A percentile compares a stretch with the other conserved stretches of the same genome.
Conservation (phyloP, 2,797 vertebrate genomes). For the Dendrocincla fuliginosa region DNA sequence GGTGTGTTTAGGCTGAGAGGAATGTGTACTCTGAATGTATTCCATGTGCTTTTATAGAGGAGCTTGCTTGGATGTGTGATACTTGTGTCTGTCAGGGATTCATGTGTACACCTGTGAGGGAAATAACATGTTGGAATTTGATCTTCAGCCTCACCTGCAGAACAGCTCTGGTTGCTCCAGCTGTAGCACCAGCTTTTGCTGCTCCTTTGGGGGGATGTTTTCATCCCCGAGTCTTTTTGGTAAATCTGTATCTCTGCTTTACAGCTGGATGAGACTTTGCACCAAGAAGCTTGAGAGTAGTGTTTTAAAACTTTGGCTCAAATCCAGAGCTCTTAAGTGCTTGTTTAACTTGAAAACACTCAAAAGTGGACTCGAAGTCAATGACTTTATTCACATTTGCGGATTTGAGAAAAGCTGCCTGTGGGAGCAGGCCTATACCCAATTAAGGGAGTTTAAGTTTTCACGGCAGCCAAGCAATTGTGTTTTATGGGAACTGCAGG, state of each 20-base stretch:
- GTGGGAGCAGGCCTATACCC: not conserved
- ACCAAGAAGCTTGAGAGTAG: not conserved
- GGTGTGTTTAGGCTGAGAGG: not conserved
- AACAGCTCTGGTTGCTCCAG: not conserved
- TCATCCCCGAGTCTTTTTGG: not conserved
- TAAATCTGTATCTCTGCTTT: not conserved
- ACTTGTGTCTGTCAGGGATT: not conserved
- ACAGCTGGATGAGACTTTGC: not conserved
- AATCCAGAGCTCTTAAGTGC: not conserved
- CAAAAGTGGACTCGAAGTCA: not conserved
- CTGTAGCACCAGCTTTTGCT: not conserved
- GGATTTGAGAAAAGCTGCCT: not conserved
- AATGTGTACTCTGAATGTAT: not conserved
- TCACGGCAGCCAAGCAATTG: conserved; percentile 3
- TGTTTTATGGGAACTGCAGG: not conserved
- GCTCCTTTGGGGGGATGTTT: not conserved
- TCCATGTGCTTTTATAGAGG: not conserved
- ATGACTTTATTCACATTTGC: not conserved
- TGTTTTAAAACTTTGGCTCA: not conserved
- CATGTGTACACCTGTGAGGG: accelerated
- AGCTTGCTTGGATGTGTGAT: not conserved
- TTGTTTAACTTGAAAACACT: conserved; percentile 4
- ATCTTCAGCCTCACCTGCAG: not conserved
- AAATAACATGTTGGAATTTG: not conserved
- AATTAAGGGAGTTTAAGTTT: not conserved